These are phyloP conservation scores for Mustelus asterias DNA, from an alignment of 2,113 vertebrate species.

Conservation along the genomic window DNA sequence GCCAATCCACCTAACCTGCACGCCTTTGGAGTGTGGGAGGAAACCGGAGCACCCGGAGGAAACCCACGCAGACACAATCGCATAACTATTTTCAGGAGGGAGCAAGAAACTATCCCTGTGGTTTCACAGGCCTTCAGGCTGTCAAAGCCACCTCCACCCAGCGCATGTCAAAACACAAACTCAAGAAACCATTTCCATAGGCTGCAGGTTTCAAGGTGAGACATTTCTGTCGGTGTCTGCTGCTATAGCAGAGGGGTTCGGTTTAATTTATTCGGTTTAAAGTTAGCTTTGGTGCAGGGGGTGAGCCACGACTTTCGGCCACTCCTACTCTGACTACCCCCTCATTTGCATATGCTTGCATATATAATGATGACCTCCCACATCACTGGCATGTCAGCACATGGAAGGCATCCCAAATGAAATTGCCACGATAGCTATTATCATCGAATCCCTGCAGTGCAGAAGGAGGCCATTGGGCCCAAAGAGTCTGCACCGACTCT, in stretches of 20 bases:
- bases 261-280: too few relatives aligned
- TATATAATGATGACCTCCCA: neutral
- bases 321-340: neutral
- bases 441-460: too few relatives aligned
- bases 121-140: neutral
- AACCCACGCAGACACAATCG: too few relatives aligned
- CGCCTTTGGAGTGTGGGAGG: too few relatives aligned
- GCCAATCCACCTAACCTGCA: too few relatives aligned
- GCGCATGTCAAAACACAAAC: neutral
- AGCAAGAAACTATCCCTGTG: neutral
- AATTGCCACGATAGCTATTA: neutral
- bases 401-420: neutral
- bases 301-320: neutral
- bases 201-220: neutral
- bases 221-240: neutral
- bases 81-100: too few relatives aligned
- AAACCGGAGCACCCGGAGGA: too few relatives aligned
- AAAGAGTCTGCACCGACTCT: too few relatives aligned
- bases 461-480: too few relatives aligned
- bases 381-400: neutral
- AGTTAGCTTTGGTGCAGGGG: too few relatives aligned
- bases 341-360: neutral
- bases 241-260: too few relatives aligned
- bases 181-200: neutral
- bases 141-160: too few relatives aligned